Percentiles rank a stretch among this genome's conserved stretches.
These are phyloP conservation scores for Tipula lateralis DNA, from an alignment of 2,888 invertebrate species.

Conservation along the genomic window DNA sequence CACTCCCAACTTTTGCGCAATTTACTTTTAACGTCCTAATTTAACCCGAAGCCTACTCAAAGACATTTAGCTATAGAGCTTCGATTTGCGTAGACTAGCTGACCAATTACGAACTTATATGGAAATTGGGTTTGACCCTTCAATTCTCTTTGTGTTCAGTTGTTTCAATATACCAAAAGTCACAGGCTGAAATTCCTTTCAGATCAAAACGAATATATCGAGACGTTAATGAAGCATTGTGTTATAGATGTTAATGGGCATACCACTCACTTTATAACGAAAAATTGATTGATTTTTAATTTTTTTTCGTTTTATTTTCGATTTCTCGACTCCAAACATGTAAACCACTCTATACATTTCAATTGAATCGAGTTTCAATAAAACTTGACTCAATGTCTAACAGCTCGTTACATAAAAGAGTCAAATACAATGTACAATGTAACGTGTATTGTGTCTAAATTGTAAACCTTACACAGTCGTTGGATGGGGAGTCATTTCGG, in stretches of 20 bases:
- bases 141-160: too few relatives aligned
- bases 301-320: background rate
- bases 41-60: too few relatives aligned
- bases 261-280: slow-evolving; percentile 2
- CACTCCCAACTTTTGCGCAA: too few relatives aligned
- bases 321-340: slow-evolving; percentile 6
- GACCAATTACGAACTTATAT: too few relatives aligned
- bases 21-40: too few relatives aligned
- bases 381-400: background rate
- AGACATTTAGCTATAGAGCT: too few relatives aligned
- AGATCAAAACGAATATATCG: background rate
- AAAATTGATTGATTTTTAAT: slow-evolving; percentile 1
- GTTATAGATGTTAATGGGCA: background rate
- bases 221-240: background rate
- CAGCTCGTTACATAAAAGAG: background rate
- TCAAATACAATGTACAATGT: background rate
- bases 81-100: too few relatives aligned
- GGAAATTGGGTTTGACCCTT: too few relatives aligned
- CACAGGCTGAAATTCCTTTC: too few relatives aligned
- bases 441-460: too few relatives aligned
- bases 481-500: too few relatives aligned
- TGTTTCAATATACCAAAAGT: too few relatives aligned
- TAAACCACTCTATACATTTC: slow-evolving; percentile 24
- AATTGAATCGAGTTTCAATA: background rate
- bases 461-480: background rate